These are phyloP conservation scores for Nesogale talazaci DNA, from an alignment of 2,113 vertebrate species.

Conservation along the genomic window DNA sequence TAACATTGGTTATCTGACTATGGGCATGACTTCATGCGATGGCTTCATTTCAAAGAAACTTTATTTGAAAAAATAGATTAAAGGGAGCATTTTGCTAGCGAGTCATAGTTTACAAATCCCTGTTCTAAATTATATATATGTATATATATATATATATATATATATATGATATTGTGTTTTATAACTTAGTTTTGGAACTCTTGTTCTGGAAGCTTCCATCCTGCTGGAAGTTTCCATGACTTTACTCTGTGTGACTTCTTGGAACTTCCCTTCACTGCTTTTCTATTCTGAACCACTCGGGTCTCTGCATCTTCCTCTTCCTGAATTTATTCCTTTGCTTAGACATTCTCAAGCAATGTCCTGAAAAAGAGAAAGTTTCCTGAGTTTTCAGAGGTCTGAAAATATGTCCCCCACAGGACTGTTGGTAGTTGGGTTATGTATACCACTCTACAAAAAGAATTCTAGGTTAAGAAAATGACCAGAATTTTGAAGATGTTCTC, in stretches of 20 bases:
- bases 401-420: background rate
- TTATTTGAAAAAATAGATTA: background rate
- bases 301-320: conserved; percentile 60
- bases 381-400: conserved; percentile 1
- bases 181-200: background rate
- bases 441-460: background rate
- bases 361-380: conserved; percentile 53
- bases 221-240: background rate
- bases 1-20: background rate
- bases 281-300: conserved; percentile 8
- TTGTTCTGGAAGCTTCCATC: background rate
- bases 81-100: background rate
- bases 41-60: background rate
- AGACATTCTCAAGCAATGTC: conserved; percentile 51
- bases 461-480: background rate
- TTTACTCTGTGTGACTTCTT: background rate
- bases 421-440: background rate
- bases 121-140: background rate
- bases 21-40: too few species aligned
- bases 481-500: conserved; percentile 17
- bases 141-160: background rate
- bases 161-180: background rate
- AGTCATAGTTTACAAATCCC: background rate
- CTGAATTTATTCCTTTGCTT: conserved; percentile 42
- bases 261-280: conserved; percentile 2